Percentiles rank a stretch among this genome's conserved stretches.
Evolutionary conservation across 2,888 invertebrate genomes (phyloP).

Genomic region (Germaria angustata): DNA sequence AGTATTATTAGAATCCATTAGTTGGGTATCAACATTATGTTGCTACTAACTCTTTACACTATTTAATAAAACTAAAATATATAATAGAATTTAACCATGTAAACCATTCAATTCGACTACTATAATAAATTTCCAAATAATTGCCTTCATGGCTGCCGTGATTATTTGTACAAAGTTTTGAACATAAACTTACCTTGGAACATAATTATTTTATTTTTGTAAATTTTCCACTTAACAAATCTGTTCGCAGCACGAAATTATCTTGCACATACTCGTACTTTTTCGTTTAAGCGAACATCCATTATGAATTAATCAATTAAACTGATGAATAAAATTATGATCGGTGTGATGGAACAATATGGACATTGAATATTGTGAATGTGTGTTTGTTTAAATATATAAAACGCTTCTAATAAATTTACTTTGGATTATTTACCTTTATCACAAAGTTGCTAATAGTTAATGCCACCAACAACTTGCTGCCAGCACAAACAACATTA

Average conservation of each 20-base stretch:
- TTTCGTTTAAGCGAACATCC: conserved; percentile 15
- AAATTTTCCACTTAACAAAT: conserved; percentile 59
- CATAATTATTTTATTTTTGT: conserved; percentile 13
- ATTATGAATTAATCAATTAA: conserved; percentile 3
- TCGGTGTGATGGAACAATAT: background rate
- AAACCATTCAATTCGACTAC: no score
- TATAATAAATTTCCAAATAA: background rate
- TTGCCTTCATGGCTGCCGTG: conserved; percentile 31
- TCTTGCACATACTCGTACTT: background rate
- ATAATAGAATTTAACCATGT: no score
- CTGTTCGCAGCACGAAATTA: conserved; percentile 54
- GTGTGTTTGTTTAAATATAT: conserved; percentile 26
- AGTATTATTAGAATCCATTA: no score
- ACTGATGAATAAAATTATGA: conserved; percentile 26
- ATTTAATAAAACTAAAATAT: no score
- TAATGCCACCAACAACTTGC: background rate
- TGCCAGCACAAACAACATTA: background rate
- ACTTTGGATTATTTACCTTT: conserved; percentile 24
- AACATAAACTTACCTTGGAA: conserved; percentile 28
- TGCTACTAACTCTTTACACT: no score
- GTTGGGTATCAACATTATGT: no score
- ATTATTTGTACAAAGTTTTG: conserved; percentile 31
- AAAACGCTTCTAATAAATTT: conserved; percentile 35
- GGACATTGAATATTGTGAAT: background rate
- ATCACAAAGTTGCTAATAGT: background rate